These are phyloP conservation scores for Halictus ligatus DNA, from an alignment of 2,888 invertebrate genomes.

Conservation along the genomic window DNA sequence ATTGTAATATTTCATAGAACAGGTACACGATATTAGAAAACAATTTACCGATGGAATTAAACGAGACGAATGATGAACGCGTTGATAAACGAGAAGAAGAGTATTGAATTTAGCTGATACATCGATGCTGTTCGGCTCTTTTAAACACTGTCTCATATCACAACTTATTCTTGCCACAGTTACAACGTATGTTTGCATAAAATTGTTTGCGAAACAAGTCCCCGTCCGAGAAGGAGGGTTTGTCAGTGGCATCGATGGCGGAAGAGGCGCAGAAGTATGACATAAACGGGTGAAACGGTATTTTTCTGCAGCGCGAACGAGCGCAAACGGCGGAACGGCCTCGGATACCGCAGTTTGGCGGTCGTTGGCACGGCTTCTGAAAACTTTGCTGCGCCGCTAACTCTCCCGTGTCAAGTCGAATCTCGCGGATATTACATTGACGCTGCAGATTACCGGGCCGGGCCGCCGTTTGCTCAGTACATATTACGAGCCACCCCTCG, in stretches of 20 bases:
- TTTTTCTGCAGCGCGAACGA: neutral
- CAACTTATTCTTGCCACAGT: no score
- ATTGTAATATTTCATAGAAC: no score
- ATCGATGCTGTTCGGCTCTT: no score
- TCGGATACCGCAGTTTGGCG: slow-evolving; percentile 12
- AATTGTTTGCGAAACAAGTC: neutral
- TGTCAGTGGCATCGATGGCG: neutral
- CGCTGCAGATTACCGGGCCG: slow-evolving; percentile 79
- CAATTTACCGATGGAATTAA: no score
- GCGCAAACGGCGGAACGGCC: slow-evolving; percentile 33
- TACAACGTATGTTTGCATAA: no score
- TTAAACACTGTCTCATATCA: no score
- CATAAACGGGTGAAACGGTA: neutral
- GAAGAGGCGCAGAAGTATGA: neutral
- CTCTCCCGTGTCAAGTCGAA: slow-evolving; percentile 71
- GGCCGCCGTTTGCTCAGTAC: slow-evolving; percentile 79
- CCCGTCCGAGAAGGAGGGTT: neutral
- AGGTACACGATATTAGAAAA: no score
- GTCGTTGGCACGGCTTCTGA: slow-evolving; percentile 66
- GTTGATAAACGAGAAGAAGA: no score
- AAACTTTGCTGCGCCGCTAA: slow-evolving; percentile 67
- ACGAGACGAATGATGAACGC: no score
- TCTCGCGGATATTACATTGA: slow-evolving; percentile 82
- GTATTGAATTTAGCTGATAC: no score
- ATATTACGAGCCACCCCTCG: slow-evolving; percentile 75